Evolutionary conservation across 2,797 vertebrate genomes (phyloP).

Genomic region (Takifugu ocellatus): DNA sequence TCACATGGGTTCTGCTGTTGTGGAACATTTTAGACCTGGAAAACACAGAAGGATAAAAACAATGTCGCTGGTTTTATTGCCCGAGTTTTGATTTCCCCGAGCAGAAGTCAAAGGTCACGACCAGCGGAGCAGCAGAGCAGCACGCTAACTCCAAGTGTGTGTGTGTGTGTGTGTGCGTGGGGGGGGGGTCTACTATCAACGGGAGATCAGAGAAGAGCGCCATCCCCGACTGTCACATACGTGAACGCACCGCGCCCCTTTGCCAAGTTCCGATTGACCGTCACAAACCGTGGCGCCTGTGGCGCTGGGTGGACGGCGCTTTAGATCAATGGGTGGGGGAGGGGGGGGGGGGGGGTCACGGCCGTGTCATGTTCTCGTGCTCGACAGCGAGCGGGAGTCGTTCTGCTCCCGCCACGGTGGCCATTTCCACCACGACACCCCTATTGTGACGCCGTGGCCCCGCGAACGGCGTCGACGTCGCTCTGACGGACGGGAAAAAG

Average conservation of each 20-base stretch:
- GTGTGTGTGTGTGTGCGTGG: conserved; percentile 24
- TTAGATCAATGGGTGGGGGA: conserved; percentile 41
- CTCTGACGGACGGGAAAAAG: conserved; percentile 1
- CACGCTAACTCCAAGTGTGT: conserved; percentile 31
- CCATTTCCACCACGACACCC: conserved; percentile 18
- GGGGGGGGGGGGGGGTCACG: conserved; percentile 85
- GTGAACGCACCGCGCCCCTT: conserved; percentile 88
- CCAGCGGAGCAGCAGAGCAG: conserved; percentile 51
- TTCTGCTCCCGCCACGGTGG: conserved; percentile 24
- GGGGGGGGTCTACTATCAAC: conserved; percentile 44
- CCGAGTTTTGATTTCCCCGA: conserved; percentile 43
- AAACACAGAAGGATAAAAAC: conserved; percentile 6
- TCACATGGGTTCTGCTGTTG: no score
- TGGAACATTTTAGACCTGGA: no score
- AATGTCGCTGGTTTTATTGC: conserved; percentile 32
- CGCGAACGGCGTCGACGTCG: conserved; percentile 19
- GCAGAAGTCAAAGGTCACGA: conserved; percentile 61
- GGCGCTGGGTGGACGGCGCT: conserved; percentile 87
- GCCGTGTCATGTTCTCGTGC: conserved; percentile 90
- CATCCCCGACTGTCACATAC: conserved; percentile 73
- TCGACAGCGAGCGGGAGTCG: conserved; percentile 35
- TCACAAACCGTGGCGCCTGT: conserved; percentile 94
- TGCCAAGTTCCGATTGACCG: conserved; percentile 97
- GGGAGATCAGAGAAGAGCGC: conserved; percentile 77
- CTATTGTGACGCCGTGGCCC: conserved; percentile 10